Evolutionary conservation across 2,888 invertebrate species (phyloP), one percentile per base, ranked within the genome.

Genomic region (Chalcis sispes): DNA sequence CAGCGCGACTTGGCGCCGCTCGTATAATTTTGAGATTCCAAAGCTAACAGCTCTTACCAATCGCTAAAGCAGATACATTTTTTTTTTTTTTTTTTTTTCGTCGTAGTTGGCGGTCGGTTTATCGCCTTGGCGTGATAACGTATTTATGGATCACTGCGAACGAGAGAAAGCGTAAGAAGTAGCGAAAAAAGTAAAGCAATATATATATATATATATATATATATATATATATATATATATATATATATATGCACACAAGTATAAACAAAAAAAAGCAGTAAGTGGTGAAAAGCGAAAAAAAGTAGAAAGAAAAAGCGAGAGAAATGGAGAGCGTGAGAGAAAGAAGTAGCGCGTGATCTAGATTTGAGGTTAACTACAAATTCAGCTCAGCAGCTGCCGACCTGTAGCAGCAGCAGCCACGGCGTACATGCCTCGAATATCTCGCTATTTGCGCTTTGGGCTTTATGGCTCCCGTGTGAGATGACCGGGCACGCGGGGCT

Each of bases 391-490:
- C 52, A 74, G 62, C 69, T 50, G 69, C 62, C 27, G 40, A 4
- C 29, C 40, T 46, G 67, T n/a, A 40, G 29, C 50, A 15, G 20
- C 52, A 50, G 20, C 50, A n/a, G 62, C 54, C 46, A 27, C 50
- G 69, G 72, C 78, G 79, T 82, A 79, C 83, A 83, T 82, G 81
- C 81, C 80, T 80, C 80, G 84, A 84, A 84, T 83, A 83, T 83
- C 81, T 80, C 78, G 81, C 80, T 83, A 80, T 84, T 85, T 83
- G 82, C 81, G 81, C 83, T 78, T 80, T 78, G 79, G 80, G 82
- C 81, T 86, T 85, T 84, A 86, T 81, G 78, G 80, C 83, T 81
- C 81, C 82, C 83, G 54, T 77, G 84, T 73, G 85, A 82, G 80
- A 82, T 81, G 81, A 72, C 80, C 80, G 77, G 77, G 72, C 79